Evolutionary conservation across 2,888 invertebrate genomes (phyloP).

Genomic region (Fragum fragum): DNA sequence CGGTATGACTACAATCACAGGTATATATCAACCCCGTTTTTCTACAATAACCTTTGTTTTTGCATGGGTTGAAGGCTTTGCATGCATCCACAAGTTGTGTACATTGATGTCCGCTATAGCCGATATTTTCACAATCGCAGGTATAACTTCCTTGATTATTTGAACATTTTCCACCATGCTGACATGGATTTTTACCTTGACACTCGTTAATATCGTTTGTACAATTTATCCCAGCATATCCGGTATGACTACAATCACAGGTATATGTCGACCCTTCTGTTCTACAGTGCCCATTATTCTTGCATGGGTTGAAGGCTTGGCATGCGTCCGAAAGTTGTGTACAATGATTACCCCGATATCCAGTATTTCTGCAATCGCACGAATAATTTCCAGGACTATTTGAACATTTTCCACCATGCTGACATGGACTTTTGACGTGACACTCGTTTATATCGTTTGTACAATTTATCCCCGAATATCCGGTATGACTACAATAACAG

Average conservation of each 20-base stretch:
- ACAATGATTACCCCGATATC: not conserved
- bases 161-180: slow-evolving; percentile 22
- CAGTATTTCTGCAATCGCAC: not conserved
- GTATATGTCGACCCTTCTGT: not conserved
- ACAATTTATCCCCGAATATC: not conserved
- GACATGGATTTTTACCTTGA: not conserved
- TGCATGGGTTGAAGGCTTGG: not conserved
- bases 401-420: slow-evolving; percentile 19
- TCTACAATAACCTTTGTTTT: slow-evolving; percentile 9
- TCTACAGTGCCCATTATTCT: not conserved
- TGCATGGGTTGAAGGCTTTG: not conserved
- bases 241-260: slow-evolving; percentile 13
- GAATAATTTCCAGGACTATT: not conserved
- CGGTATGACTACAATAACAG: too few species aligned
- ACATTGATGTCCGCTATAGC: slow-evolving; percentile 34
- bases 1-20: not conserved
- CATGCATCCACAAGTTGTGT: slow-evolving; percentile 41
- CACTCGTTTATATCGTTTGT: slow-evolving; percentile 18
- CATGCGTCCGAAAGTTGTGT: not conserved
- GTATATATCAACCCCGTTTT: not conserved
- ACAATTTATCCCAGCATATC: slow-evolving; percentile 20
- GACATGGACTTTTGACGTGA: not conserved
- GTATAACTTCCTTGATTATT: slow-evolving; percentile 21
- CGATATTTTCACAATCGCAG: not conserved
- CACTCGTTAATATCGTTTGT: slow-evolving; percentile 5